Conservation (phyloP, 2,797 vertebrate genomes). For the Pristis pectinata region DNA sequence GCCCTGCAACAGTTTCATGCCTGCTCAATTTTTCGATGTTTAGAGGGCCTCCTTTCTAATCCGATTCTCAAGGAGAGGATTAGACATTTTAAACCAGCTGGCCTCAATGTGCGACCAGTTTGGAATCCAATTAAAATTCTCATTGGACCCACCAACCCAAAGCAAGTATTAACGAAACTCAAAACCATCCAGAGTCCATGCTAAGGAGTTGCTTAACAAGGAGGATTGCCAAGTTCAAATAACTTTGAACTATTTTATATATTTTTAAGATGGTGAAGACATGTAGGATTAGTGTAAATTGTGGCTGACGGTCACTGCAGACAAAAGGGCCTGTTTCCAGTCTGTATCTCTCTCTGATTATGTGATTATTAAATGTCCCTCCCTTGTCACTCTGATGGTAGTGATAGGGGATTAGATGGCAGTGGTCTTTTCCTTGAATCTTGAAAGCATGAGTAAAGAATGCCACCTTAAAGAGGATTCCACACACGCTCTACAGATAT, state of each 20-base stretch:
- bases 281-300: too few species aligned
- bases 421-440: too few species aligned
- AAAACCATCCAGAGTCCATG: neutral
- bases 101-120: neutral
- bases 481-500: too few species aligned
- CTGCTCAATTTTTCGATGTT: neutral
- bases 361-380: too few species aligned
- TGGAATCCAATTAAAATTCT: conserved; percentile 3
- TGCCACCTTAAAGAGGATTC: too few species aligned
- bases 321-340: too few species aligned
- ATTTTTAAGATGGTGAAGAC: neutral
- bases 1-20: neutral
- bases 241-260: neutral
- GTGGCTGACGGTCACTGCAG: too few species aligned
- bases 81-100: neutral
- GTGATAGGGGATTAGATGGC: too few species aligned
- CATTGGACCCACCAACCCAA: neutral
- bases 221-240: neutral
- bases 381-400: too few species aligned
- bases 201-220: neutral
- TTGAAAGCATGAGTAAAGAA: too few species aligned
- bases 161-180: neutral
- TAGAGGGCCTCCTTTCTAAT: neutral
- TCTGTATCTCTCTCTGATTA: too few species aligned
- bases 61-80: conserved; percentile 5